Conservation (phyloP, 2,888 invertebrate genomes). For the Parthenolecanium corni region DNA sequence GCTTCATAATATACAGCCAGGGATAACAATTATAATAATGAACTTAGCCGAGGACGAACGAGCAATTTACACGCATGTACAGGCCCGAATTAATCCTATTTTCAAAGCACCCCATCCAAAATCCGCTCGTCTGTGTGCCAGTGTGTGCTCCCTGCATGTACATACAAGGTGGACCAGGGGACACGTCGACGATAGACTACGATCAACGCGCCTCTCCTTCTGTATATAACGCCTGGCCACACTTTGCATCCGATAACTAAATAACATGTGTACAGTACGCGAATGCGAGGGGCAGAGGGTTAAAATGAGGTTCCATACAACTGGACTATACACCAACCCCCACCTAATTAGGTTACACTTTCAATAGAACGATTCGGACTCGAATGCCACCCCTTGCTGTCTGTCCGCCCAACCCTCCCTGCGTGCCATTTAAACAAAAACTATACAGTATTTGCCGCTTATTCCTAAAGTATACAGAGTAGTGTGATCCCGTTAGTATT, state of each 20-base stretch:
- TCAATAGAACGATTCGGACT: conserved; percentile 26
- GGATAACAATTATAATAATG: conserved; percentile 29
- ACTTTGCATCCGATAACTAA: conserved; percentile 28
- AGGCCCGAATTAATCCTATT: conserved; percentile 25
- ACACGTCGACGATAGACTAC: conserved; percentile 1
- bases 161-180: too few species aligned
- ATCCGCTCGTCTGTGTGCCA: neutral
- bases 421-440: conserved; percentile 12
- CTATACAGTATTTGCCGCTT: conserved; percentile 25
- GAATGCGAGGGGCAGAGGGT: conserved; percentile 4
- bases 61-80: conserved; percentile 29
- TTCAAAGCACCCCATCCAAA: conserved; percentile 16
- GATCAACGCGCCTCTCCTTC: neutral
- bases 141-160: too few species aligned
- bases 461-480: conserved; percentile 17
- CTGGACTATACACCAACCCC: neutral
- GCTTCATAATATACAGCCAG: neutral
- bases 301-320: neutral
- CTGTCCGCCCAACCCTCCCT: too few species aligned
- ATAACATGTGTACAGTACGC: conserved; percentile 21
- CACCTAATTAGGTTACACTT: conserved; percentile 26
- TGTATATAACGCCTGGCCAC: conserved; percentile 23
- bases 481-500: conserved; percentile 26
- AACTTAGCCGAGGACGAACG: conserved; percentile 28
- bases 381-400: neutral